Percentiles rank a stretch among this genome's conserved stretches.
Evolutionary conservation across 2,797 vertebrate genomes (phyloP).

Genomic region (Amazonetta brasiliensis): DNA sequence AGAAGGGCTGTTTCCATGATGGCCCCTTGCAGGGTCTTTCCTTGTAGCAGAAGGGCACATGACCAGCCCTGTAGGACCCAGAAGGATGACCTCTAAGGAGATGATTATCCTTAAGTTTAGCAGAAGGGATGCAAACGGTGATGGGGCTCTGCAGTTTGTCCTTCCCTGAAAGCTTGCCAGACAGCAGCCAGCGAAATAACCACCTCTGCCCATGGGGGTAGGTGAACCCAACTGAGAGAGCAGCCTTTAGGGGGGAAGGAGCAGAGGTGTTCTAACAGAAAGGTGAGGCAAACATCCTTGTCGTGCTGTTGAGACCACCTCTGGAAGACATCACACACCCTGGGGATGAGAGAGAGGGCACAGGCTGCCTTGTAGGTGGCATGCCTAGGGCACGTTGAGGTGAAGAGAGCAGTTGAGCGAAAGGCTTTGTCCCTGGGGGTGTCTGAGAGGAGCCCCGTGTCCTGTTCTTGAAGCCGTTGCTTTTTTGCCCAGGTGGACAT

Average conservation of each 20-base stretch:
- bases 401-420: background rate
- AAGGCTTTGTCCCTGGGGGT: background rate
- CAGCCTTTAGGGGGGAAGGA: background rate
- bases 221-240: slow-evolving; percentile 7
- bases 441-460: background rate
- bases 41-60: background rate
- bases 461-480: background rate
- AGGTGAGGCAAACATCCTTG: background rate
- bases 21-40: background rate
- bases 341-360: background rate
- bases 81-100: background rate
- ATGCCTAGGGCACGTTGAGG: background rate
- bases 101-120: background rate
- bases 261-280: background rate
- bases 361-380: background rate
- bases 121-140: background rate
- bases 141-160: background rate
- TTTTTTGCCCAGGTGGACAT: slow-evolving; percentile 91
- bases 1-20: background rate
- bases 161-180: background rate
- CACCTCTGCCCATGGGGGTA: background rate
- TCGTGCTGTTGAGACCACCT: background rate
- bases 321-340: background rate
- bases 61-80: background rate
- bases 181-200: background rate